Evolutionary conservation across 2,113 vertebrate genomes (phyloP).

Genomic region (Alosa alosa): DNA sequence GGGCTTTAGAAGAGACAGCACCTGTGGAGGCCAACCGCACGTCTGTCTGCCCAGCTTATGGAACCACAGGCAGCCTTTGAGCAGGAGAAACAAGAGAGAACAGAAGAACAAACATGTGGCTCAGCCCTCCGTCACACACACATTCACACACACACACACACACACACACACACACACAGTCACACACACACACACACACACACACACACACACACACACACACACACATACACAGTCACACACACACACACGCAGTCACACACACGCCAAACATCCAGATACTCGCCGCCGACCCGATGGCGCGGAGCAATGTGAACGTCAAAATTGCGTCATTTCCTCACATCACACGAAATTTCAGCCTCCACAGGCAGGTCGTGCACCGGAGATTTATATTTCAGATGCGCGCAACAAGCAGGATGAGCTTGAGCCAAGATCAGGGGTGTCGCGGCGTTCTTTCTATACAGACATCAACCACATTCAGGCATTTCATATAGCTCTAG

Average conservation of each 20-base stretch:
- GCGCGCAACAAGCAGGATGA: too few relatives aligned
- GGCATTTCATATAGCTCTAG: too few relatives aligned
- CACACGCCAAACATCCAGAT: neutral
- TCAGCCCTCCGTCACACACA: neutral
- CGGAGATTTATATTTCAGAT: too few relatives aligned
- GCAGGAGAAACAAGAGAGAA: neutral
- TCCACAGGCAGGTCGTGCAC: too few relatives aligned
- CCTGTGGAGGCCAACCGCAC: constrained; percentile 28
- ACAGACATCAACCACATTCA: too few relatives aligned
- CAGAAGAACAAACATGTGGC: constrained; percentile 17
- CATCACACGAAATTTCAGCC: too few relatives aligned
- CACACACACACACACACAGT: neutral
- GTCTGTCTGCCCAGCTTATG: constrained; percentile 43
- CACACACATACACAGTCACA: neutral
- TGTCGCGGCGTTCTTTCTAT: too few relatives aligned
- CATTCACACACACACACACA: neutral
- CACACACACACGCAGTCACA: neutral
- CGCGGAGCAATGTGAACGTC: too few relatives aligned
- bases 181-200: neutral
- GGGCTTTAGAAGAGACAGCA: constrained; percentile 11
- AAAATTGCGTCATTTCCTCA: neutral
- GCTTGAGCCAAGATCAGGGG: too few relatives aligned
- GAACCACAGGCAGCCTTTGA: constrained; percentile 33
- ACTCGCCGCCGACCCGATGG: too few relatives aligned
- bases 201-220: neutral